Evolutionary conservation across 2,113 vertebrate species (phyloP).

Genomic region (Trinectes maculatus): DNA sequence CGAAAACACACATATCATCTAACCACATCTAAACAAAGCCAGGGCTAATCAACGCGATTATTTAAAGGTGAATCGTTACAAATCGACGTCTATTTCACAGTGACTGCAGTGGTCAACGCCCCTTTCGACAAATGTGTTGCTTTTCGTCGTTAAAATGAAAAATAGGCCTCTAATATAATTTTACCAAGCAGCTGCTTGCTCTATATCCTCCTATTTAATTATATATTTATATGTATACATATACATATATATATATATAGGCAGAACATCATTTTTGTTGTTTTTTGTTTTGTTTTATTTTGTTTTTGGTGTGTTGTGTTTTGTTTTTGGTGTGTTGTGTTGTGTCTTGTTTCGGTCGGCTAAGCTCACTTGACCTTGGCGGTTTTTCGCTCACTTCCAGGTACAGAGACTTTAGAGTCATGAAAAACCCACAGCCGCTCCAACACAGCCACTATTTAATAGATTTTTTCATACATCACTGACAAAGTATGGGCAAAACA

Average conservation of each 20-base stretch:
- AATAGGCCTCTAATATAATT: not conserved
- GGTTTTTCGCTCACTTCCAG: conserved; percentile 56
- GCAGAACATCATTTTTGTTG: not conserved
- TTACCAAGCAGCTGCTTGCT: not conserved
- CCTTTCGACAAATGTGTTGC: no score
- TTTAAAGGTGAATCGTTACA: conserved; percentile 10
- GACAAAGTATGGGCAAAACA: conserved; percentile 78
- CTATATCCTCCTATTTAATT: not conserved
- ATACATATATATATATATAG: not conserved
- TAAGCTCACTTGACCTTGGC: conserved; percentile 69
- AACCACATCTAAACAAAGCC: not conserved
- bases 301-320: not conserved
- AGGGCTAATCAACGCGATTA: no score
- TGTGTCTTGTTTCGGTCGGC: not conserved
- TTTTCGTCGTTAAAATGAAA: no score
- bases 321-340: not conserved
- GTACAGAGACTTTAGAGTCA: conserved; percentile 27
- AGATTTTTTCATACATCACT: conserved; percentile 96
- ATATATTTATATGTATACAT: not conserved
- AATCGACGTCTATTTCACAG: not conserved
- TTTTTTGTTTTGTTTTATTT: not conserved
- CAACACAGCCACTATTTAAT: conserved; percentile 85
- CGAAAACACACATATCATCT: conserved; percentile 2
- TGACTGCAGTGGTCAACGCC: no score
- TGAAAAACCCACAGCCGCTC: conserved; percentile 76